Evolutionary conservation across 2,888 invertebrate genomes (phyloP), one percentile per base, ranked within the genome.

Genomic region (Pristionchus arcanus): DNA sequence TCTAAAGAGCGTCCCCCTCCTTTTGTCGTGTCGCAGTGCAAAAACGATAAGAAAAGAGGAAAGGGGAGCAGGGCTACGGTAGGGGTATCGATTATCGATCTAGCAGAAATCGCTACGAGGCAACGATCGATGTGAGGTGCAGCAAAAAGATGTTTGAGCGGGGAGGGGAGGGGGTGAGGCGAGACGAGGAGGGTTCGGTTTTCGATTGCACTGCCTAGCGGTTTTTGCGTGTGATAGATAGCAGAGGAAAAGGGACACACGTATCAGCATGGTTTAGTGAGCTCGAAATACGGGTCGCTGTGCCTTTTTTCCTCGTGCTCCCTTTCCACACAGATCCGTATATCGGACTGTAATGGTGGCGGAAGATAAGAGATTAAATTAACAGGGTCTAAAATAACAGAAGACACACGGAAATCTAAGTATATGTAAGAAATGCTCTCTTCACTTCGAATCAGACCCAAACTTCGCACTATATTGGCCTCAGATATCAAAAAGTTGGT

Each of bases 131-230:
- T 37, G 34, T 9, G 19, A 28, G n/a, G 5, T 25, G 68, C 5
- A 28, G 74, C 74, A 74, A 74, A 74, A 74, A 74, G 74, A 5
- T 74, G 74, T 74, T 71, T 68, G 87, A 87, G 59, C 11, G 87
- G 21, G 42, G 49, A 16, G 53, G 1, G 63, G 63, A 21, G 25
- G 68, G 63, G 37, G n/a, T n/a, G 34, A n/a, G 63, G 85, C 5
- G 74, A 49, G 77, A 34, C 15, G 87, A 53, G 55, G 87, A 53
- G 55, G 55, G 55, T 42, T n/a, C 25, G 42, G 42, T 81, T 81
- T 81, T 81, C 81, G 4, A 49, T 49, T 4, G 49, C 81, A 42
- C 42, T 7, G 42, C 42, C 63, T 63, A 42, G 42, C 74, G 28
- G 68, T 66, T 25, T 68, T 68, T 68, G 9, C 25, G 59, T 25